A percentile compares a stretch with the other conserved stretches of the same genome.
Evolutionary conservation across 2,113 vertebrate species (phyloP).

Genomic region (Phyllostomus hastatus): DNA sequence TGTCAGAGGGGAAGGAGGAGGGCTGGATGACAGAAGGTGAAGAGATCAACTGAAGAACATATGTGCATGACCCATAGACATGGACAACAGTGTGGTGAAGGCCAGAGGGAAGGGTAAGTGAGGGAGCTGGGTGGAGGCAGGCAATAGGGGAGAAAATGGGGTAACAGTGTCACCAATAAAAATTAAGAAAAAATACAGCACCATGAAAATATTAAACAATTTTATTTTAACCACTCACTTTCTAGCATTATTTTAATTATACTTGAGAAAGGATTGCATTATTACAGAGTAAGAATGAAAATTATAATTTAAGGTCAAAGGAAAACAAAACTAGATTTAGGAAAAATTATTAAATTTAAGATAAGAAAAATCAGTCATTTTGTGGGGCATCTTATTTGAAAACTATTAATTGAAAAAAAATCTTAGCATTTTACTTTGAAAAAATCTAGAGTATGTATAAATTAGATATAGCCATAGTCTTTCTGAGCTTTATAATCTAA

Average conservation of each 20-base stretch:
- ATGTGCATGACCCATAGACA: too few relatives aligned
- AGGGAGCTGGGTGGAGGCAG: too few relatives aligned
- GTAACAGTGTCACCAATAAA: too few relatives aligned
- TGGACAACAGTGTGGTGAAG: too few relatives aligned
- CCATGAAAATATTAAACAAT: background rate
- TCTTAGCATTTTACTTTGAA: background rate
- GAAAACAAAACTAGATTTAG: background rate
- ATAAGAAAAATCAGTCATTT: background rate
- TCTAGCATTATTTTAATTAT: background rate
- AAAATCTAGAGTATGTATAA: background rate
- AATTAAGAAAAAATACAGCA: too few relatives aligned
- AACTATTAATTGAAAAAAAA: slow-evolving; percentile 25
- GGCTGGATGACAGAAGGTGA: too few relatives aligned
- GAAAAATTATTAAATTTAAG: background rate
- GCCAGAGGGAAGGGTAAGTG: too few relatives aligned
- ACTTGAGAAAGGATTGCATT: background rate
- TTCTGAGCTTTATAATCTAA: background rate
- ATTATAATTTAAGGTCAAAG: background rate
- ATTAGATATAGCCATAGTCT: background rate
- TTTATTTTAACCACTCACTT: background rate
- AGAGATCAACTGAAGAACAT: too few relatives aligned
- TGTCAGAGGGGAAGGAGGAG: too few relatives aligned
- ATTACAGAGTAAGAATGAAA: background rate
- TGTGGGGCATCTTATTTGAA: background rate
- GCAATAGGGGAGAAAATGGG: too few relatives aligned